These are phyloP conservation scores for Agelas oroides DNA, from an alignment of 37 sponge, comb jelly and placozoan genomes.

Conservation along the genomic window DNA sequence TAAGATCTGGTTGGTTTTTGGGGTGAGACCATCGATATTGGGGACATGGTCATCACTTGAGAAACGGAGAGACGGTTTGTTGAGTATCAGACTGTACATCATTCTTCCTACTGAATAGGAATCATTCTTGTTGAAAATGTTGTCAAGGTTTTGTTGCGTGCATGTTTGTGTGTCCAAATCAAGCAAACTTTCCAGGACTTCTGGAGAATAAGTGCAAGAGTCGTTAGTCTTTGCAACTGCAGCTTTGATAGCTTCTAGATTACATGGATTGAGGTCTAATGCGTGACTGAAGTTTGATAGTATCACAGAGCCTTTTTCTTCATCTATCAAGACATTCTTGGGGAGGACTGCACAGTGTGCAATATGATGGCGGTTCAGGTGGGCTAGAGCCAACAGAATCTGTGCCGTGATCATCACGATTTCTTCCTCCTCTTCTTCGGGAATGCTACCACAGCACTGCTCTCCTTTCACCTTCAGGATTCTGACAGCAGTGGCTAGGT, in stretches of 20 bases:
- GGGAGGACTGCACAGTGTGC: conserved; percentile 26
- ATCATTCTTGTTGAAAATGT: conserved; percentile 30
- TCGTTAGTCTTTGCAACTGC: not conserved
- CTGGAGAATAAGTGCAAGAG: conserved; percentile 11
- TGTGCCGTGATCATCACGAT: conserved; percentile 29
- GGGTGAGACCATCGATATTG: conserved; percentile 4
- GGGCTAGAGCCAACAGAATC: conserved; percentile 36
- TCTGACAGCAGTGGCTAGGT: not conserved
- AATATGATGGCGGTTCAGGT: conserved; percentile 37
- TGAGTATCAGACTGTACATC: conserved; percentile 12
- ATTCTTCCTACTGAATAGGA: conserved; percentile 28
- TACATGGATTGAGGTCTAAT: not conserved
- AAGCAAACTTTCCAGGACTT: not conserved
- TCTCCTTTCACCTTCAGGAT: not conserved
- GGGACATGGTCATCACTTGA: conserved; percentile 12
- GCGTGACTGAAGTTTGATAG: conserved; percentile 25
- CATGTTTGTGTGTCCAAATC: conserved; percentile 1
- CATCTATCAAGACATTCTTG: conserved; percentile 13
- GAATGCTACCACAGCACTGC: not conserved
- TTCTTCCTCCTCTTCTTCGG: conserved; percentile 15
- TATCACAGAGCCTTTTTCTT: not conserved
- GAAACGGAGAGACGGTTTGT: not conserved
- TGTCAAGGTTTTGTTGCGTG: not conserved
- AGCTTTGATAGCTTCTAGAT: not conserved
- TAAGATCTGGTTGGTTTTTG: conserved; percentile 36